These are phyloP conservation scores for Campoplex capitator DNA, from an alignment of 2,888 invertebrate genomes.

Conservation along the genomic window DNA sequence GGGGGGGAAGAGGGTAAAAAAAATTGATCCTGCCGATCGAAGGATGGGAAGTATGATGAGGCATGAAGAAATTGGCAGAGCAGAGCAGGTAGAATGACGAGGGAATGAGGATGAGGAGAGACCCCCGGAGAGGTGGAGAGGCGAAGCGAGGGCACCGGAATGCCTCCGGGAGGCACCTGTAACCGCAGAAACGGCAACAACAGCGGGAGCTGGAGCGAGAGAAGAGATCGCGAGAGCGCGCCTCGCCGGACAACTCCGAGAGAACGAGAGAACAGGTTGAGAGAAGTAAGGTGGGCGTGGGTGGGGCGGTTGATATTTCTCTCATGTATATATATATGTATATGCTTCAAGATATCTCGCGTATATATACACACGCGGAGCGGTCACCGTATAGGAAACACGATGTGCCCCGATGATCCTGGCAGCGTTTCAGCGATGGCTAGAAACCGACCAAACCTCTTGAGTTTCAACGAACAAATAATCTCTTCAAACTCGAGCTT, in stretches of 20 bases:
- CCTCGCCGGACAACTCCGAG: constrained; percentile 69
- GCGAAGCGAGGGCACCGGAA: constrained; percentile 72
- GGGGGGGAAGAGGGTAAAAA: constrained; percentile 3
- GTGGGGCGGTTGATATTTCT: constrained; percentile 82
- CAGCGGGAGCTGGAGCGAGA: constrained; percentile 63
- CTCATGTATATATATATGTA: constrained; percentile 44
- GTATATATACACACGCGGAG: constrained; percentile 47
- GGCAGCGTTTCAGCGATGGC: constrained; percentile 57
- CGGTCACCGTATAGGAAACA: constrained; percentile 45
- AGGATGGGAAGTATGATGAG: constrained; percentile 56
- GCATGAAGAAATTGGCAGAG: constrained; percentile 67
- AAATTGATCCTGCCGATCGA: constrained; percentile 40
- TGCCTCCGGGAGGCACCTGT: constrained; percentile 83
- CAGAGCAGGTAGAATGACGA: constrained; percentile 65
- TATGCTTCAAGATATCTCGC: constrained; percentile 50
- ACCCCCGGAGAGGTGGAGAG: constrained; percentile 77
- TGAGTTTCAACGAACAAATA: constrained; percentile 37
- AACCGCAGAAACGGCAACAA: constrained; percentile 77
- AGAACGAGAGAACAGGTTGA: constrained; percentile 83
- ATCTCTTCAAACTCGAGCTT: neutral
- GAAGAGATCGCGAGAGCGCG: constrained; percentile 57
- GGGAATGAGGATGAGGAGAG: constrained; percentile 66
- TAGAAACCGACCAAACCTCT: constrained; percentile 48
- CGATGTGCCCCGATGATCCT: constrained; percentile 47
- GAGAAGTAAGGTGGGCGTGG: constrained; percentile 80